Base-by-base conservation (phyloP, 2,797 vertebrate species). In the Morus bassanus region DNA sequence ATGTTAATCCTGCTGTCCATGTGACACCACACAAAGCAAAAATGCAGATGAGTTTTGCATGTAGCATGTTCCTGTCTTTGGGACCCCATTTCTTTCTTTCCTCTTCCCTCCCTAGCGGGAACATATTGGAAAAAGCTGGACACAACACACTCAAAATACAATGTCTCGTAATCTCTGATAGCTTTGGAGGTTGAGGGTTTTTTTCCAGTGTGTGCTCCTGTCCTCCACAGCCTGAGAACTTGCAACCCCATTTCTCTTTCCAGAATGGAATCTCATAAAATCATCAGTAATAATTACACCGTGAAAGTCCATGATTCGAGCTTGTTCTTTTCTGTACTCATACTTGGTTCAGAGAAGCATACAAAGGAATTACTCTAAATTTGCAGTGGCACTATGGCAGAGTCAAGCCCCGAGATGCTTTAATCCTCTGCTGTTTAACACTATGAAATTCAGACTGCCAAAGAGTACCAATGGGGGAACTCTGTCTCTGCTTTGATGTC, bases 371-470 rank as follows among this genome's bases (percentile, higher is more conserved):
- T 91, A 61, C 28, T 75, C 43, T 70, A 83, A 91, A 95, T 95
- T 85, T 96, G 75, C 79, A 89, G 67, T 74, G 81, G 80, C 87
- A 82, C 35, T 91, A 70, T 77, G 81, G 76, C 75, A 95, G 84
- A 96, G 91, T 95, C 89, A 96, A 95, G 60, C 60, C 87, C 91
- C 88, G 85, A 96, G 88, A 95, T 70, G 88, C 91, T 88, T 95
- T 96, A 95, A 97, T 94, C 95, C 96, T 95, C 45, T 86, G 70
- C 83, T 95, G 35, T 95, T 97, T 91, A 95, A 92, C 83, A 90
- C 82, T 91, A 84, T 85, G 94, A 96, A 95, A 96, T 97, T 95
- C 95, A 96, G 89, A 50, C 97, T 98, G 97, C 95, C 97, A 97
- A 95, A 97, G 74, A 65, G 93, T 92, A 96, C 96, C 96, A 93